Conservation (phyloP, 2,113 vertebrate species). For the Myrmophylax atrothorax region DNA sequence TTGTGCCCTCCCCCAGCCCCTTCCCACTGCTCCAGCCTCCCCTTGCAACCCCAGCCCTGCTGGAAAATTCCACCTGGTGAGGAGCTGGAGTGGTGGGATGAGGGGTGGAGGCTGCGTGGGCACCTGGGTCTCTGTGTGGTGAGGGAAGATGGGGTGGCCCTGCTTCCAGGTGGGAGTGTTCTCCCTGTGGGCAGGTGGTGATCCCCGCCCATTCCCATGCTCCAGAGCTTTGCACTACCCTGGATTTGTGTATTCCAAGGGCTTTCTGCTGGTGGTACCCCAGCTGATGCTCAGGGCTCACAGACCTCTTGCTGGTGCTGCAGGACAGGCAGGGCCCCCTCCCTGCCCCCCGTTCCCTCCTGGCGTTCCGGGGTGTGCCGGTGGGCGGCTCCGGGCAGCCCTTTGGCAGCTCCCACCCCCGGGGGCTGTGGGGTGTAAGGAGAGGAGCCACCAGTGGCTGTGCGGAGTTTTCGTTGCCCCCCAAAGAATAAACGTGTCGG, state of each 20-base stretch:
- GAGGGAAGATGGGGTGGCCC: background rate
- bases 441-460: constrained; percentile 13
- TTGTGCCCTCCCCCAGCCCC: constrained; percentile 28
- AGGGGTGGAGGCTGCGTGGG: background rate
- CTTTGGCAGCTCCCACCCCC: background rate
- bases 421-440: background rate
- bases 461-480: background rate
- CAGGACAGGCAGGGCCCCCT: background rate
- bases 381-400: background rate
- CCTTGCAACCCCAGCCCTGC: background rate
- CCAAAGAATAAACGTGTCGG: constrained; percentile 23
- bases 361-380: background rate
- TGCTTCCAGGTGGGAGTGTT: accelerated
- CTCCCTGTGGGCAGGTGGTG: background rate
- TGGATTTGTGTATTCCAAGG: background rate
- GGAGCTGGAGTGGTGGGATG: background rate
- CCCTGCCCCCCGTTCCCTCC: background rate
- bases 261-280: background rate
- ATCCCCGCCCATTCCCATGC: background rate
- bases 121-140: accelerated
- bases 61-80: background rate
- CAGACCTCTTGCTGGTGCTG: background rate
- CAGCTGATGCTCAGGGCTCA: background rate
- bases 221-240: accelerated
- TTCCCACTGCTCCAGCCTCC: background rate